phyloP scores from a whole-genome alignment of 2,888 invertebrate species.

The Drosophila helvetica region DNA sequence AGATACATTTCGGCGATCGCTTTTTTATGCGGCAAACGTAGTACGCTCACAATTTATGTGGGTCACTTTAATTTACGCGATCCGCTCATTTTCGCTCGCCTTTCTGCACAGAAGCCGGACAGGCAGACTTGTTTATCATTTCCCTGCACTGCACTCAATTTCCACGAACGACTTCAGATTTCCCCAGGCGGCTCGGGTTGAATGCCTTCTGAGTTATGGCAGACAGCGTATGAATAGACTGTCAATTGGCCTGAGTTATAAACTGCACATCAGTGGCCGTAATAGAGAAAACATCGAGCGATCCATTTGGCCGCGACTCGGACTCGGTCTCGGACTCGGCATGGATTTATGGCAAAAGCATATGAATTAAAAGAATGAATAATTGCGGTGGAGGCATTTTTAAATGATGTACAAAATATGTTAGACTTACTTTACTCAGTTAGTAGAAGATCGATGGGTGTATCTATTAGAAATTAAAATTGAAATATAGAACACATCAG shows the following conservation, averaged over 20 bases:
- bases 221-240: conserved; percentile 48
- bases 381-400: conserved; percentile 16
- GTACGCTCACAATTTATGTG: conserved; percentile 71
- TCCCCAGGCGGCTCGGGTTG: conserved; percentile 45
- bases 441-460: background rate
- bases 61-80: conserved; percentile 79
- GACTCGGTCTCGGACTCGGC: conserved; percentile 18
- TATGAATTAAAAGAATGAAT: conserved; percentile 30
- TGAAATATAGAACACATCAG: background rate
- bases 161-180: conserved; percentile 35
- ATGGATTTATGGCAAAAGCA: conserved; percentile 34
- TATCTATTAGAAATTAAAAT: background rate
- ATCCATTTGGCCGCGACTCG: conserved; percentile 3
- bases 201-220: conserved; percentile 56
- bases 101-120: conserved; percentile 40
- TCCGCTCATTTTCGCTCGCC: conserved; percentile 46
- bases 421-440: background rate
- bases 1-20: conserved; percentile 41
- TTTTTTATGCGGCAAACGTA: conserved; percentile 70
- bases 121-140: conserved; percentile 59
- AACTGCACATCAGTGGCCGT: conserved; percentile 29
- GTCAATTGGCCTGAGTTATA: conserved; percentile 55
- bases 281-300: conserved; percentile 20
- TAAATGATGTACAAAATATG: background rate
- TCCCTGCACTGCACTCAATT: conserved; percentile 39